Conservation (phyloP, 2,888 invertebrate genomes). For the Drosophila peninsularis region DNA sequence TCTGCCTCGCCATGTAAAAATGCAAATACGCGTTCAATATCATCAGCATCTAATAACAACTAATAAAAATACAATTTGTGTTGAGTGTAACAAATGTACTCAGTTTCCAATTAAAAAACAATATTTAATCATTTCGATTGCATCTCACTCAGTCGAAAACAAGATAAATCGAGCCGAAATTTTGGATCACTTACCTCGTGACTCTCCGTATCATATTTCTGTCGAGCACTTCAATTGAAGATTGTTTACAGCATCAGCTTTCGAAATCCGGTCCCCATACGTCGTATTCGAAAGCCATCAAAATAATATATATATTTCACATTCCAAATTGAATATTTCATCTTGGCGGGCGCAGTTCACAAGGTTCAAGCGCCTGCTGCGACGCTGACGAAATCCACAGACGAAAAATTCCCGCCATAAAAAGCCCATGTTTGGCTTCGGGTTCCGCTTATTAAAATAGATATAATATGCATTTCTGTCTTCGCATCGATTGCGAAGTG, state of each 20-base stretch:
- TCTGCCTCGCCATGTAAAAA: slow-evolving; percentile 8
- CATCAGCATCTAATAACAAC: slow-evolving; percentile 6
- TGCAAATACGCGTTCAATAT: slow-evolving; percentile 23
- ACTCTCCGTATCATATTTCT: slow-evolving; percentile 25
- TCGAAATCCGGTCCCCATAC: slow-evolving; percentile 32
- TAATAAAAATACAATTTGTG: slow-evolving; percentile 1
- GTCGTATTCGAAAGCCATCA: slow-evolving; percentile 19
- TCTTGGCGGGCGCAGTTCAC: slow-evolving; percentile 6
- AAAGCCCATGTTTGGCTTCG: slow-evolving; percentile 4
- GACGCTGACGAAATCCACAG: slow-evolving; percentile 17
- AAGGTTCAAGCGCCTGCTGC: slow-evolving; percentile 12
- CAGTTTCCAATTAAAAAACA: background rate
- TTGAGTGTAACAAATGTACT: slow-evolving; percentile 2
- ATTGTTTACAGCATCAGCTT: background rate
- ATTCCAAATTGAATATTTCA: slow-evolving; percentile 13
- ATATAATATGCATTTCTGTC: slow-evolving; percentile 1
- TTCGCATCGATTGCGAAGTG: slow-evolving; percentile 27
- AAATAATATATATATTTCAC: slow-evolving; percentile 1
- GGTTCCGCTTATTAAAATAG: slow-evolving; percentile 4
- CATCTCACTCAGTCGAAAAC: background rate
- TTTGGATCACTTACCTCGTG: slow-evolving; percentile 5
- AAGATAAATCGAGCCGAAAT: background rate
- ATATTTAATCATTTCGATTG: slow-evolving; percentile 4
- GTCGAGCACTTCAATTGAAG: slow-evolving; percentile 7
- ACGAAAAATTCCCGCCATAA: slow-evolving; percentile 16